These are phyloP conservation scores for Hymenopus coronatus DNA, from an alignment of 2,888 invertebrate genomes.

Conservation along the genomic window DNA sequence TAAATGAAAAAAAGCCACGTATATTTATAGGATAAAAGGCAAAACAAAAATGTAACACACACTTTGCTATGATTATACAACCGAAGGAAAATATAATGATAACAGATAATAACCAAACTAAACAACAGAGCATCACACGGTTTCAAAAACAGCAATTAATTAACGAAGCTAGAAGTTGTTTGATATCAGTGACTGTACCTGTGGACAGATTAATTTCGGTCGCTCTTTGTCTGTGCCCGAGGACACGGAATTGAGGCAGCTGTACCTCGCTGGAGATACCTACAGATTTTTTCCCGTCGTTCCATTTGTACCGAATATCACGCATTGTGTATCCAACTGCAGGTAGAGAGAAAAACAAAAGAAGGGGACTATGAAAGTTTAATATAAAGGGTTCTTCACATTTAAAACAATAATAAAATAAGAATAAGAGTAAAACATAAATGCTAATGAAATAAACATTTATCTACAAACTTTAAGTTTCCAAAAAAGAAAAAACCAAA, in stretches of 20 bases:
- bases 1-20: constrained; percentile 6
- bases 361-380: constrained; percentile 32
- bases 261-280: constrained; percentile 94
- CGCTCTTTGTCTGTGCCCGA: constrained; percentile 92
- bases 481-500: no score
- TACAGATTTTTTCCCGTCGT: constrained; percentile 88
- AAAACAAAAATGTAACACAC: constrained; percentile 7
- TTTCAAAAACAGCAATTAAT: background rate
- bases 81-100: background rate
- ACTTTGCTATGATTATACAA: constrained; percentile 6
- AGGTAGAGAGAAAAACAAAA: constrained; percentile 44
- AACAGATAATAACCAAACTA: background rate
- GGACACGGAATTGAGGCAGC: constrained; percentile 94
- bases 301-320: constrained; percentile 97
- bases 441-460: background rate
- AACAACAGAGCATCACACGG: constrained; percentile 12
- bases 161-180: constrained; percentile 14
- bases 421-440: background rate
- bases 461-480: background rate
- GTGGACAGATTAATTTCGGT: constrained; percentile 92
- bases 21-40: background rate
- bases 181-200: constrained; percentile 62
- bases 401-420: constrained; percentile 10
- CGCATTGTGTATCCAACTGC: constrained; percentile 96
- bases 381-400: constrained; percentile 24